phyloP scores from a whole-genome alignment of 2,113 vertebrate species.

The Poeciliopsis retropinna region DNA sequence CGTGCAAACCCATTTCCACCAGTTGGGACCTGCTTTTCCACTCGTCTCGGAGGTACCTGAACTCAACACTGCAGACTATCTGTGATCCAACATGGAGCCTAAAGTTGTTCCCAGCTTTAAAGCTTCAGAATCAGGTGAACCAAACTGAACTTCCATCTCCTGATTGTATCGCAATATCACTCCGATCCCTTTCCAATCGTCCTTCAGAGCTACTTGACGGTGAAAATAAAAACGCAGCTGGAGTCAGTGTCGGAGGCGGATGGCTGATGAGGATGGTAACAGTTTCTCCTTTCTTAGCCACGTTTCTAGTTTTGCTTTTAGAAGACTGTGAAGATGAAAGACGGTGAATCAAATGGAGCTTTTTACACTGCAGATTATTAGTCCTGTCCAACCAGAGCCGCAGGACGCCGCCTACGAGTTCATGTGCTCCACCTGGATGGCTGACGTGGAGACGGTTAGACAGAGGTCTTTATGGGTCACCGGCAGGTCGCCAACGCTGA shows the following conservation, averaged over 20 bases:
- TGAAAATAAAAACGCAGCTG: slow-evolving; percentile 3
- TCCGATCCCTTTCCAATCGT: slow-evolving; percentile 8
- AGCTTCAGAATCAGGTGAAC: slow-evolving; percentile 19
- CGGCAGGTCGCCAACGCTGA: slow-evolving; percentile 79
- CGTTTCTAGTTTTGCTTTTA: not conserved
- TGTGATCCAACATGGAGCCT: slow-evolving; percentile 25
- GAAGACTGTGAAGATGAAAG: slow-evolving; percentile 32
- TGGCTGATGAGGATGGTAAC: not conserved
- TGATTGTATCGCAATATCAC: slow-evolving; percentile 13
- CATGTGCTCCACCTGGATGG: slow-evolving; percentile 85
- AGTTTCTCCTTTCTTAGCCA: not conserved
- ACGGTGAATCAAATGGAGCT: slow-evolving; percentile 27
- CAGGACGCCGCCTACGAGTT: slow-evolving; percentile 74
- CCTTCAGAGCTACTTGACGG: slow-evolving; percentile 13
- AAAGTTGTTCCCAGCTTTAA: slow-evolving; percentile 27
- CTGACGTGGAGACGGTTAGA: slow-evolving; percentile 95
- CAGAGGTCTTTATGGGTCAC: slow-evolving; percentile 96
- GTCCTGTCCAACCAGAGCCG: slow-evolving; percentile 21
- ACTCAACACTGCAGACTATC: slow-evolving; percentile 44
- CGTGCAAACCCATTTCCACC: not conserved
- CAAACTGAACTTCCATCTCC: not conserved
- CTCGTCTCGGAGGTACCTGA: slow-evolving; percentile 33
- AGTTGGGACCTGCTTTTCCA: slow-evolving; percentile 28
- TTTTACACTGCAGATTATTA: slow-evolving; percentile 45
- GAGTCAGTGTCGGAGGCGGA: slow-evolving; percentile 1